A percentile compares a stretch with the other conserved stretches of the same genome.
These are phyloP conservation scores for Thereva nobilitata DNA, from an alignment of 2,888 invertebrate genomes.

Conservation along the genomic window DNA sequence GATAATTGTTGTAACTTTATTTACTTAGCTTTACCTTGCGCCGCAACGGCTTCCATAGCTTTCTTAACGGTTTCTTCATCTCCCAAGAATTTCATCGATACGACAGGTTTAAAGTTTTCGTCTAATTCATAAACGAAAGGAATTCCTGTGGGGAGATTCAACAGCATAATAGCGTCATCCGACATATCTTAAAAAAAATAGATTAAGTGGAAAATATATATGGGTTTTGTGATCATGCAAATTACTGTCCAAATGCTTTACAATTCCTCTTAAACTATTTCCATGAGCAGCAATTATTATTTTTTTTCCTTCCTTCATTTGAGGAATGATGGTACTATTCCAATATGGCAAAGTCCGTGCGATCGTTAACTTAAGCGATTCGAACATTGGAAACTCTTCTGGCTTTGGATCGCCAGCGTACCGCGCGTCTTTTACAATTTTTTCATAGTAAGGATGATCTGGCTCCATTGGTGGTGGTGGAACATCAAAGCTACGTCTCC, in stretches of 20 bases:
- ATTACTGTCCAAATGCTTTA: constrained; percentile 84
- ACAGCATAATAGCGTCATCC: constrained; percentile 75
- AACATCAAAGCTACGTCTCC: constrained; percentile 83
- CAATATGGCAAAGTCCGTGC: constrained; percentile 86
- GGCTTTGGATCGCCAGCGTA: constrained; percentile 72
- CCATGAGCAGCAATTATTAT: constrained; percentile 88
- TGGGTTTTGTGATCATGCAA: constrained; percentile 37
- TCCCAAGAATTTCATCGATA: constrained; percentile 77
- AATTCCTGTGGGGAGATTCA: constrained; percentile 80
- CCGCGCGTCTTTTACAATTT: constrained; percentile 76
- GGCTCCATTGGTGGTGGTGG: constrained; percentile 85
- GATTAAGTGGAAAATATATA: constrained; percentile 36
- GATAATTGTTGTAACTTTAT: constrained; percentile 50
- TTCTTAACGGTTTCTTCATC: constrained; percentile 80
- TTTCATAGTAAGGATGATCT: constrained; percentile 76
- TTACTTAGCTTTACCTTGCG: constrained; percentile 75
- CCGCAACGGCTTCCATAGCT: constrained; percentile 80
- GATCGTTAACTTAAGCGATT: constrained; percentile 83
- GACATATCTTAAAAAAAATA: constrained; percentile 63
- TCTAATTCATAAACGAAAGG: constrained; percentile 81
- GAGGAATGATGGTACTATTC: constrained; percentile 75
- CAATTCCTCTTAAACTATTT: constrained; percentile 84
- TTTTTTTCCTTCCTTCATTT: constrained; percentile 79
- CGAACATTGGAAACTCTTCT: constrained; percentile 82
- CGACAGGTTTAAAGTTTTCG: constrained; percentile 74